Percentiles rank a stretch among this genome's conserved stretches.
These are phyloP conservation scores for Bettongia penicillata DNA, from an alignment of 2,113 vertebrate genomes.

Conservation along the genomic window DNA sequence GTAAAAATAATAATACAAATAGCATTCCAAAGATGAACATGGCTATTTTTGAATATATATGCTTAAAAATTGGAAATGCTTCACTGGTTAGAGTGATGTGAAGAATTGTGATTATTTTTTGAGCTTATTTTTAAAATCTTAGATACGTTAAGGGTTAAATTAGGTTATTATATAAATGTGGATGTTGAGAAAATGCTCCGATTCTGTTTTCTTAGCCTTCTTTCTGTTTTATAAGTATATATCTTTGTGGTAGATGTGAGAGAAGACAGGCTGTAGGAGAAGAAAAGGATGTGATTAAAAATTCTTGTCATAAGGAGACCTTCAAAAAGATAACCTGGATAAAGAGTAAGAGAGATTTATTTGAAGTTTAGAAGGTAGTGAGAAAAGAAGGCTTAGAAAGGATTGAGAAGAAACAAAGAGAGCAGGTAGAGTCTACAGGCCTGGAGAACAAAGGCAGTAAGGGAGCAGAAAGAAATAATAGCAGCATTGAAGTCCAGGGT, in stretches of 20 bases:
- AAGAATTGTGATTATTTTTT: conserved; percentile 28
- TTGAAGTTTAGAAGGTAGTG: neutral
- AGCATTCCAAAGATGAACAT: conserved; percentile 22
- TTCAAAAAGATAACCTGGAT: neutral
- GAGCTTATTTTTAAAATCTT: conserved; percentile 20
- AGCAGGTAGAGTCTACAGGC: neutral
- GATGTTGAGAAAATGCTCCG: neutral
- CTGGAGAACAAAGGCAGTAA: neutral
- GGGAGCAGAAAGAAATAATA: neutral
- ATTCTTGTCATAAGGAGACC: conserved; percentile 12
- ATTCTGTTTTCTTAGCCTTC: conserved; percentile 7
- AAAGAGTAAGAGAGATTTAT: neutral
- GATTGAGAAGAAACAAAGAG: neutral
- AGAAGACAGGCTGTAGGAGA: neutral
- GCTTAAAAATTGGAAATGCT: neutral
- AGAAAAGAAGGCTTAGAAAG: neutral
- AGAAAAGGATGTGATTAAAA: conserved; percentile 5
- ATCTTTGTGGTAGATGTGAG: neutral
- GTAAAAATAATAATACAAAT: conserved; percentile 21
- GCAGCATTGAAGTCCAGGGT: neutral
- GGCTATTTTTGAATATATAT: neutral
- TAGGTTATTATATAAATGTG: neutral
- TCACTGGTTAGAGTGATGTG: neutral
- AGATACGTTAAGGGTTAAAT: neutral
- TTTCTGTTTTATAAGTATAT: neutral